A percentile compares a stretch with the other conserved stretches of the same genome.
Conservation (phyloP, 2,113 vertebrate genomes). For the Psittacula cyanocephala region DNA sequence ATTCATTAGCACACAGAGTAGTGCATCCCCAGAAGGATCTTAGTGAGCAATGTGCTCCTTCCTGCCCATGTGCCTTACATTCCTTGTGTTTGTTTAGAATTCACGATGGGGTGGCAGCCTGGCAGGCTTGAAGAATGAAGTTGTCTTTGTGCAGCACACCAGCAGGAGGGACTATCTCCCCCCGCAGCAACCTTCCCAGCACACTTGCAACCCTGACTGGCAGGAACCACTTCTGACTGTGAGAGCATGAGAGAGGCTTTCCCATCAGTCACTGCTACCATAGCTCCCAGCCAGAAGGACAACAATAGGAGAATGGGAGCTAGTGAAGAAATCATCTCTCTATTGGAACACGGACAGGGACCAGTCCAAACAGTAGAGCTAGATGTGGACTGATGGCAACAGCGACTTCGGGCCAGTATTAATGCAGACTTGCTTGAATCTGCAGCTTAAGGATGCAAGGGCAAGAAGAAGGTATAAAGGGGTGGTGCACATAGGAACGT, state of each 20-base stretch:
- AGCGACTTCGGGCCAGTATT: not conserved
- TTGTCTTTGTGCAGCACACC: not conserved
- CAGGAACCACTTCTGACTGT: not conserved
- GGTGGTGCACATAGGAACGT: not conserved
- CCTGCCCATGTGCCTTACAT: not conserved
- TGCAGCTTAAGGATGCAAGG: not conserved
- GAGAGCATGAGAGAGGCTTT: not conserved
- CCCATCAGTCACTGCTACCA: not conserved
- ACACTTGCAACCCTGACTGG: not conserved
- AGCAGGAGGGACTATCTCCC: not conserved
- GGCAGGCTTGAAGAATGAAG: not conserved
- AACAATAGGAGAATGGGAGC: not conserved
- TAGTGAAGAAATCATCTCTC: not conserved
- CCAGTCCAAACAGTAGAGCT: not conserved
- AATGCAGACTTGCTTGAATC: not conserved
- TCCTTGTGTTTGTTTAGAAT: not conserved
- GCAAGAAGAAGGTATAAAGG: not conserved
- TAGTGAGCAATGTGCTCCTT: not conserved
- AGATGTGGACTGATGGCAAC: not conserved
- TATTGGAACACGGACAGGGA: not conserved
- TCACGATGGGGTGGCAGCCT: not conserved
- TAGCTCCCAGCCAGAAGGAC: not conserved
- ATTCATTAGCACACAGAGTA: not conserved
- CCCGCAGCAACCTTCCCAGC: not conserved
- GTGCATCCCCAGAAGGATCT: not conserved